These are phyloP conservation scores for Aphaenogaster floridana DNA, from an alignment of 1,140 invertebrate genomes.

Conservation along the genomic window DNA sequence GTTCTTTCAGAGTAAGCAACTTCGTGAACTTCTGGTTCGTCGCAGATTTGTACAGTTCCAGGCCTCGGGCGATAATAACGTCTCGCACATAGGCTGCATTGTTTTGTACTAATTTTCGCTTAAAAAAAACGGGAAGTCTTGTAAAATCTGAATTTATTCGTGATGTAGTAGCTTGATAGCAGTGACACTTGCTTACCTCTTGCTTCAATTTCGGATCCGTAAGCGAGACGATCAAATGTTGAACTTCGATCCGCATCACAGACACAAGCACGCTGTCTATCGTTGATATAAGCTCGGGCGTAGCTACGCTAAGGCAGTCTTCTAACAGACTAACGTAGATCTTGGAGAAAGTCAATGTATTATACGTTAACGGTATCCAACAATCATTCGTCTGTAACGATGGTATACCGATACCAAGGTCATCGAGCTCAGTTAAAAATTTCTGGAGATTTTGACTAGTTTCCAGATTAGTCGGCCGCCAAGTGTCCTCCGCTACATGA, in stretches of 20 bases:
- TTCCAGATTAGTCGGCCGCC: constrained; percentile 90
- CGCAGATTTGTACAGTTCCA: constrained; percentile 83
- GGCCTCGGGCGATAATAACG: constrained; percentile 80
- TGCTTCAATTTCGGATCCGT: constrained; percentile 87
- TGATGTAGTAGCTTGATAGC: not conserved
- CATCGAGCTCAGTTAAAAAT: constrained; percentile 85
- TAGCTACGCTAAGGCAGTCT: constrained; percentile 90
- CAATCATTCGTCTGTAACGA: constrained; percentile 87
- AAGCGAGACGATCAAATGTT: constrained; percentile 89
- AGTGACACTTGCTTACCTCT: constrained; percentile 86
- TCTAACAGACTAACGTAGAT: constrained; percentile 90
- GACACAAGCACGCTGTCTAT: constrained; percentile 89
- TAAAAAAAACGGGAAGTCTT: constrained; percentile 55
- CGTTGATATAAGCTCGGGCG: constrained; percentile 89
- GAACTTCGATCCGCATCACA: constrained; percentile 90
- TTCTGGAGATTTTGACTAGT: constrained; percentile 87
- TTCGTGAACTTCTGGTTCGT: constrained; percentile 82
- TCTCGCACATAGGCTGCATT: constrained; percentile 82
- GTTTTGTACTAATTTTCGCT: constrained; percentile 83
- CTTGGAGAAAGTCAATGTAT: constrained; percentile 91
- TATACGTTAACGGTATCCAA: constrained; percentile 91
- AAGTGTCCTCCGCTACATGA: constrained; percentile 90
- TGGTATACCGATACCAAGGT: constrained; percentile 83
- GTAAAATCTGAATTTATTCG: not conserved
- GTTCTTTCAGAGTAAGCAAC: constrained; percentile 80